Evolutionary conservation across 1,140 invertebrate genomes (phyloP).

Genomic region (Zaprionus kolodkinae): DNA sequence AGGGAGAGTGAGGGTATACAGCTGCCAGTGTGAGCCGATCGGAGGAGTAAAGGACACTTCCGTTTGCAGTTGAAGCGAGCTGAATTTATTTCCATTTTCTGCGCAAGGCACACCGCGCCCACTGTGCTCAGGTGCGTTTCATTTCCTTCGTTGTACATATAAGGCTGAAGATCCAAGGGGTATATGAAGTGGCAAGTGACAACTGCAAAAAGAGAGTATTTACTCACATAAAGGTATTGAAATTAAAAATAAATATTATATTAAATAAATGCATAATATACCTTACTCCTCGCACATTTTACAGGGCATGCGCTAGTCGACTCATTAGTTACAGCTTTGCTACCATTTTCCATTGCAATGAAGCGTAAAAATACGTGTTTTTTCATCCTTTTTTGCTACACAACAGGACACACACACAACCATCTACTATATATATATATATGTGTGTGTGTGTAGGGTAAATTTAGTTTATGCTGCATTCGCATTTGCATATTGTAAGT

Average conservation of each 20-base stretch:
- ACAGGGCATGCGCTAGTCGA: slow-evolving; percentile 12
- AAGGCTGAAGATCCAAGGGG: not conserved
- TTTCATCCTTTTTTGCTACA: slow-evolving; percentile 48
- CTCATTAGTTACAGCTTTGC: slow-evolving; percentile 1
- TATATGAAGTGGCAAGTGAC: not conserved
- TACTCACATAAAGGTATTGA: not conserved
- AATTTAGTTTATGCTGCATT: slow-evolving; percentile 78
- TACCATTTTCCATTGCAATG: slow-evolving; percentile 72
- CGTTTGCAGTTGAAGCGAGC: slow-evolving; percentile 25
- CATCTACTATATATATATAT: not conserved
- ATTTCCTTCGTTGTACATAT: slow-evolving; percentile 12
- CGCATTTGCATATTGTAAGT: slow-evolving; percentile 70
- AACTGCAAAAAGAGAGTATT: not conserved
- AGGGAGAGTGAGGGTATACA: not conserved
- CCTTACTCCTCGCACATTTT: not conserved
- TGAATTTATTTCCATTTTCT: slow-evolving; percentile 43
- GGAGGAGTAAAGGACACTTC: slow-evolving; percentile 11
- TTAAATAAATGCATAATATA: not conserved
- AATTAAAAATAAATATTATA: not conserved
- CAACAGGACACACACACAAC: slow-evolving; percentile 19
- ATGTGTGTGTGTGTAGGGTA: slow-evolving; percentile 59
- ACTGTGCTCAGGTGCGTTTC: slow-evolving; percentile 19
- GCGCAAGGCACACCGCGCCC: slow-evolving; percentile 5
- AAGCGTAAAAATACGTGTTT: slow-evolving; percentile 79
- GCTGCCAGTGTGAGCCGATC: slow-evolving; percentile 12